Base-by-base conservation (phyloP, 2,888 invertebrate species). In the Encarsia formosa region DNA sequence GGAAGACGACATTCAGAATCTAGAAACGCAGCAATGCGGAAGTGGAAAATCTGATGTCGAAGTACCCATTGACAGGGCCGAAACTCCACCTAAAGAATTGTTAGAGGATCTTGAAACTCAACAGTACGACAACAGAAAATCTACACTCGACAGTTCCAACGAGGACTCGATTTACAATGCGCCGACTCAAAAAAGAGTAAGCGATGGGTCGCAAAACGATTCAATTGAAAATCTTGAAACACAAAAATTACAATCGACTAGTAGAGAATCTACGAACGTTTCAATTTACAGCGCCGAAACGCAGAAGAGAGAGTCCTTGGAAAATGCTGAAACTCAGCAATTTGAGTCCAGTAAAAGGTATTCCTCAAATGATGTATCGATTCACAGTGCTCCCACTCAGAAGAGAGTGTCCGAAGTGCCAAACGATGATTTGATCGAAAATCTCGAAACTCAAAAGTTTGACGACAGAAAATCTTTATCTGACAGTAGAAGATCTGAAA, bases 281-380 rank as follows among this genome's bases (percentile, higher is more conserved):
- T 40, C 44, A 11, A 49, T 56, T 31, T 34, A 45, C n/a, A 48
- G 39, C 40, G 48, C 53, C 26, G 40, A 31, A 31, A 55, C 49
- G 6, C 48, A 56, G 41, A 51, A 49, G 26, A 11, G 6, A 37
- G 24, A 46, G 23, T 34, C 32, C 34, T 16, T 49, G 5, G 38
- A 46, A 29, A 22, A 56, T 49, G 9, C 46, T 8, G 57, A 52
- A 40, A 57, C 52, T 15, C 59, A 59, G 22, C 23, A 37, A 11
- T 45, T 52, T 15, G 37, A 43, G 29, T 13, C 23, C 24, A 29
- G 40, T n/a, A 18, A 3, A n/a, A n/a, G n/a, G n/a, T n/a, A n/a
- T n/a, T n/a, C n/a, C n/a, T 29, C 29, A 8, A 9, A 29, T 29
- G 29, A 29, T 5, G 34, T n/a, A 5, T 34, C 34, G 5, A 40